Evolutionary conservation across 2,113 vertebrate species (phyloP).

Genomic region (Oceanites oceanicus): DNA sequence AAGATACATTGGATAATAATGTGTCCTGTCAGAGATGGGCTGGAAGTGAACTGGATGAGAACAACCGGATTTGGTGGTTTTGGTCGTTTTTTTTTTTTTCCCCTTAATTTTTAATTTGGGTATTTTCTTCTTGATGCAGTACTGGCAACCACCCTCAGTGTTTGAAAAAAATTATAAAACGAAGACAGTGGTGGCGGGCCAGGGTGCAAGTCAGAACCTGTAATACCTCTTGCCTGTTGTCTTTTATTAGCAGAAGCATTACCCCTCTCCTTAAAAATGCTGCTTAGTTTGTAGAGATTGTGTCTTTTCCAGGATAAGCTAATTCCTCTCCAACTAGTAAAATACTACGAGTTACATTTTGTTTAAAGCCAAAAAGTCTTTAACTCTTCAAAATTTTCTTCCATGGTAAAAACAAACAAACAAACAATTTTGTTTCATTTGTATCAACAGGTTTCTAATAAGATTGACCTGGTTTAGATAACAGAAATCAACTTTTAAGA

Average conservation of each 20-base stretch:
- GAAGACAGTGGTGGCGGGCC: neutral
- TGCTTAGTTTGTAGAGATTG: neutral
- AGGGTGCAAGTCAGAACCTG: neutral
- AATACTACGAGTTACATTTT: neutral
- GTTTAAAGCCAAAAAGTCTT: neutral
- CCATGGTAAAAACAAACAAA: neutral
- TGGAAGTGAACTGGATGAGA: neutral
- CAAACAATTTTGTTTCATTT: neutral
- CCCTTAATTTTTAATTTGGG: neutral
- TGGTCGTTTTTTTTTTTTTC: neutral
- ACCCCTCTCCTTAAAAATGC: neutral
- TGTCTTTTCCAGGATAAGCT: neutral
- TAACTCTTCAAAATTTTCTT: neutral
- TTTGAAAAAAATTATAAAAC: neutral
- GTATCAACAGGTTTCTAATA: neutral
- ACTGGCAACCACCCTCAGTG: neutral
- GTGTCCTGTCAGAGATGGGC: neutral
- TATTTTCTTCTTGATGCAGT: neutral
- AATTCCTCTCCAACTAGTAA: neutral
- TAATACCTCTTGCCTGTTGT: neutral
- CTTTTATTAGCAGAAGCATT: neutral
- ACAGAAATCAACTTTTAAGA: neutral
- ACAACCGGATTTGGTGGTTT: fast-evolving
- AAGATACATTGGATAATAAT: neutral
- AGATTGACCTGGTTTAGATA: neutral